These are phyloP conservation scores for Phymastichus coffea DNA, from an alignment of 1,140 invertebrate genomes.

Conservation along the genomic window DNA sequence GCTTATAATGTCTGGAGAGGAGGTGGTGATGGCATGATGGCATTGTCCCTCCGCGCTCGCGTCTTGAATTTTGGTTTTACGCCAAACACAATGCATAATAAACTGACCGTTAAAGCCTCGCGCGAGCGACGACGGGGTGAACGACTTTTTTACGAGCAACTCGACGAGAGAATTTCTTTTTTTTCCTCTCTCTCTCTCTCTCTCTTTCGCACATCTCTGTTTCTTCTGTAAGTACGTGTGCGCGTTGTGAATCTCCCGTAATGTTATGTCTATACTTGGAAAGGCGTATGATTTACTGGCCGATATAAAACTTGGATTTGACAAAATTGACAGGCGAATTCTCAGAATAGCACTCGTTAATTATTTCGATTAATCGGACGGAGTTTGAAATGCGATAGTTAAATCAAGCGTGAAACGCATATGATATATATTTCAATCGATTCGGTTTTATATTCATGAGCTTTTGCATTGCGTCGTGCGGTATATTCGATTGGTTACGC, in stretches of 20 bases:
- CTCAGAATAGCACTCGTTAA: not conserved
- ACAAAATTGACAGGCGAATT: no score
- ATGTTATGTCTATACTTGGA: not conserved
- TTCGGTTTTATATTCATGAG: no score
- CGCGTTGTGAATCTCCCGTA: not conserved
- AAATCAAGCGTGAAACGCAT: no score
- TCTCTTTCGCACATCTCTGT: not conserved
- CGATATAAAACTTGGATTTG: no score
- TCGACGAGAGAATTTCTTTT: not conserved
- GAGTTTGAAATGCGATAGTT: no score
- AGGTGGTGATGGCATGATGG: not conserved
- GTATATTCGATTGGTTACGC: no score
- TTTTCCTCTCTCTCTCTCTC: not conserved
- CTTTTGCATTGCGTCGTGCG: no score
- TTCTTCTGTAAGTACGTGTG: not conserved
- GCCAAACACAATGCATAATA: conserved; percentile 26
- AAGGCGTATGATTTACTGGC: no score
- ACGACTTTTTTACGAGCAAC: conserved; percentile 7
- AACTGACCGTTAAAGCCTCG: conserved; percentile 12
- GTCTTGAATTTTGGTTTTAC: conserved; percentile 10
- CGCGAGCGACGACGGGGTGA: not conserved
- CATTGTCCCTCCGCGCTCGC: not conserved
- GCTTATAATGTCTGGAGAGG: conserved; percentile 4
- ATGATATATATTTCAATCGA: no score
- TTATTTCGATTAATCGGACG: not conserved